Conservation (phyloP, 2,888 invertebrate genomes). For the Cynaeus angustus region DNA sequence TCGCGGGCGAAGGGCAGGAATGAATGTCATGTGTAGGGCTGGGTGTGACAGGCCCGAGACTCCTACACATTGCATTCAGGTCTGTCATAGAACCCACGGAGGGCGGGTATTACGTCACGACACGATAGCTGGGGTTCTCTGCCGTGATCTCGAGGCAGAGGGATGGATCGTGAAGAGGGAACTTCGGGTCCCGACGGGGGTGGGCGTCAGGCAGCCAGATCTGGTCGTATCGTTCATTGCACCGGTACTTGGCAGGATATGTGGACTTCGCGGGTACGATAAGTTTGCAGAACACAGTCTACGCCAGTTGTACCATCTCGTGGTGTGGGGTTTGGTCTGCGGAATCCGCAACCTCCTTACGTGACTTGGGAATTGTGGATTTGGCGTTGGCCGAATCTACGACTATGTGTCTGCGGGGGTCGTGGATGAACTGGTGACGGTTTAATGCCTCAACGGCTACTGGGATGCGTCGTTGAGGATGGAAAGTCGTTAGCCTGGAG, state of each 20-base stretch:
- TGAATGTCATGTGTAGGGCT: conserved; percentile 9
- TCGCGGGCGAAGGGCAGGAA: background rate
- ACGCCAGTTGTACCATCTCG: no score
- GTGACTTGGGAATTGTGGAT: background rate
- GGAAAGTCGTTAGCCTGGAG: no score
- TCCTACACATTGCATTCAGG: conserved; percentile 20
- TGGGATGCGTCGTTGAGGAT: conserved; percentile 16
- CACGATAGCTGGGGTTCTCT: background rate
- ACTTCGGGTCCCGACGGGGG: conserved; percentile 6
- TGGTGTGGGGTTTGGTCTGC: conserved; percentile 3
- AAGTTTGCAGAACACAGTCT: background rate
- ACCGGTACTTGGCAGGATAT: conserved; percentile 1
- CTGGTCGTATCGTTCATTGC: background rate
- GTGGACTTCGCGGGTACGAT: no score
- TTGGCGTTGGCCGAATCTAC: background rate
- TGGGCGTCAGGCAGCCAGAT: conserved; percentile 2
- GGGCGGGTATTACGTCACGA: conserved; percentile 12
- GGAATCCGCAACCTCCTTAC: conserved; percentile 8
- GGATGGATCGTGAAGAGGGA: conserved; percentile 9
- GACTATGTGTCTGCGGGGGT: conserved; percentile 4
- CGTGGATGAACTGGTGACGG: conserved; percentile 12
- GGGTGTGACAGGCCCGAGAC: conserved; percentile 11
- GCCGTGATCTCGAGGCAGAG: background rate
- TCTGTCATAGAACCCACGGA: conserved; percentile 20
- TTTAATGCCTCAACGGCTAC: conserved; percentile 7